A percentile compares a stretch with the other conserved stretches of the same genome.
Evolutionary conservation across 2,113 vertebrate species (phyloP).

Genomic region (Myotis brandtii): DNA sequence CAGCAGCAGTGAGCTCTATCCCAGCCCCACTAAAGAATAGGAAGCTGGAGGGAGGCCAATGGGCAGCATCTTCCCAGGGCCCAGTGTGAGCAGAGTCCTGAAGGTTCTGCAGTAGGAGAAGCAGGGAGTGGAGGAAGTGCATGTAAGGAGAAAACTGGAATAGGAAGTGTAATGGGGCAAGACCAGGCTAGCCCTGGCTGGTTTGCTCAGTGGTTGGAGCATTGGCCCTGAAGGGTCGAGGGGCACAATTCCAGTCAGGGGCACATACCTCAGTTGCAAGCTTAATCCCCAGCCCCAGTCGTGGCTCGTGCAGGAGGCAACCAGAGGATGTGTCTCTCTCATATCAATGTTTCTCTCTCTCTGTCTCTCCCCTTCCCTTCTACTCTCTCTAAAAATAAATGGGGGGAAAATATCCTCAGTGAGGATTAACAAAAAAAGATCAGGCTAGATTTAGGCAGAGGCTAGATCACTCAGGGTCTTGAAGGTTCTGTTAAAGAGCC

Average conservation of each 20-base stretch:
- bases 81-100: not conserved
- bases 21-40: not conserved
- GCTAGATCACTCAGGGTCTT: not conserved
- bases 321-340: too few relatives aligned
- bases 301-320: too few relatives aligned
- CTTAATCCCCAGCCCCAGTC: too few relatives aligned
- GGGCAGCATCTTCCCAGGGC: not conserved
- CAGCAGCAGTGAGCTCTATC: not conserved
- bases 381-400: too few relatives aligned
- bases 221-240: too few relatives aligned
- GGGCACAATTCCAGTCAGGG: too few relatives aligned
- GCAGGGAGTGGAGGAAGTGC: not conserved
- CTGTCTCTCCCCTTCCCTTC: too few relatives aligned
- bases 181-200: not conserved
- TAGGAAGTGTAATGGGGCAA: not conserved
- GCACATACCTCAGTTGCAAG: too few relatives aligned
- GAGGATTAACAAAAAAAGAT: not conserved
- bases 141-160: not conserved
- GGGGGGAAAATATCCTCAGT: too few relatives aligned
- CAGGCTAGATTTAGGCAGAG: not conserved
- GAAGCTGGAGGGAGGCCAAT: not conserved
- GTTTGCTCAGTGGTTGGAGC: too few relatives aligned
- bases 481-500: not conserved
- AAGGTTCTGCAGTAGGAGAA: not conserved
- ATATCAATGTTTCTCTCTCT: too few relatives aligned